phyloP scores from a whole-genome alignment of 2,113 vertebrate species.

The Tychaedon coryphoeus region DNA sequence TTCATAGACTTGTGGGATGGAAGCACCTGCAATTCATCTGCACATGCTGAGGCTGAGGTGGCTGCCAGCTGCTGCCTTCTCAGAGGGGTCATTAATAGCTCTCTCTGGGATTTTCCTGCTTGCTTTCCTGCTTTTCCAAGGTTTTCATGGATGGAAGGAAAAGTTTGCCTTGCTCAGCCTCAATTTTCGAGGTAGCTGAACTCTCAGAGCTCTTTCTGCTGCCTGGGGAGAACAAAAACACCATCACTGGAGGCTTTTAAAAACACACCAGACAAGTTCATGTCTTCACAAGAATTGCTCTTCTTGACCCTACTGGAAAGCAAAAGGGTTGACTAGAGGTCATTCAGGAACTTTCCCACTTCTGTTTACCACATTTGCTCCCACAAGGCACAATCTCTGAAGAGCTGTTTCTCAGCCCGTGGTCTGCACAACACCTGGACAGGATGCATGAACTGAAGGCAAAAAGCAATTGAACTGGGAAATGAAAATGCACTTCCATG shows the following conservation, averaged over 20 bases:
- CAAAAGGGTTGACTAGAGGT: background rate
- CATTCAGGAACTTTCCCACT: background rate
- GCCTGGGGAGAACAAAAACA: background rate
- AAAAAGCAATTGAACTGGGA: background rate
- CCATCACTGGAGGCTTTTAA: background rate
- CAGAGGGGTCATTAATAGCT: background rate
- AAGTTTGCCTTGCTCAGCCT: background rate
- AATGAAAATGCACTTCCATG: background rate
- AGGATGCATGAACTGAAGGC: background rate
- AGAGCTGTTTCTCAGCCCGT: background rate
- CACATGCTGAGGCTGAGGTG: background rate
- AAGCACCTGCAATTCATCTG: slow-evolving; percentile 50
- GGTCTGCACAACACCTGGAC: background rate
- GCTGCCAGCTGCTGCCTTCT: background rate
- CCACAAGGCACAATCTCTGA: background rate
- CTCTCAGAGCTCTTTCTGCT: background rate
- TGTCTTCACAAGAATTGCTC: background rate
- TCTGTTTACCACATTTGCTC: background rate
- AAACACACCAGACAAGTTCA: background rate
- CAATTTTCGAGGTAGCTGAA: background rate
- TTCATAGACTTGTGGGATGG: background rate
- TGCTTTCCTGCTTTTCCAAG: background rate
- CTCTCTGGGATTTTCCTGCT: background rate
- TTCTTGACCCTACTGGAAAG: background rate
- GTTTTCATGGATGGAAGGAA: background rate